Base-by-base conservation (phyloP, 2,888 invertebrate genomes). In the Pollenia griseotomentosa region DNA sequence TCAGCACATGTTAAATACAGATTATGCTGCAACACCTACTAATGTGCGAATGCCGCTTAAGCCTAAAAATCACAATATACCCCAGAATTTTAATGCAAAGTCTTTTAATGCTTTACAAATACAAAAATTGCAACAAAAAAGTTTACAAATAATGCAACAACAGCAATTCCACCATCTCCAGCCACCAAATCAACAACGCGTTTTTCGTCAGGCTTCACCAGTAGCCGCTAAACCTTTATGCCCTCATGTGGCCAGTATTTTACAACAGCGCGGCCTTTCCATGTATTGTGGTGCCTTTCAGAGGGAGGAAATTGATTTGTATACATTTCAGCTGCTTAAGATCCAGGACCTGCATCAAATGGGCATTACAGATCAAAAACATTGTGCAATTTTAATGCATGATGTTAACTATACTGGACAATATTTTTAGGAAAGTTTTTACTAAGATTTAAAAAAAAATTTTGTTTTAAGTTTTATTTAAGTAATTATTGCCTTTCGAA, bases 241-340 rank as follows among this genome's bases (percentile, higher is more conserved):
- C 14, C 61, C 78, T 3, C 61, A 53, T 10, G 73, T 87, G 2
- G 73, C 81, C 9, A 78, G 63, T 0, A 81, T 87, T 89, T 9
- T 87, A 16, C 16, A 78, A 11, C 74, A 65, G 12, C n/a, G 66
- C 23, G 91, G 90, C 0, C 90, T 91, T 59, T 74, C 88, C 14
- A 89, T 90, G 16, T 88, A 91, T n/a, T 81, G 88, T 16, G 89
- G 89, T 5, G 33, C 92, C 16, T 92, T 92, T 68, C 90, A 90
- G 14, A 89, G 89, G 14, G 91, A 92, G 61, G 92, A 92, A 87
- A 91, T 92, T 19, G 92, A 92, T 82, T 83, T 90, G 16, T 84
- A 88, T 4, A 89, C 90, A 4, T 89, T 92, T 7, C 86, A 90
- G 4, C 81, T 88, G 14, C 89, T 92, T 86, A 90, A 89, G 5